Evolutionary conservation across 2,888 invertebrate genomes (phyloP), one percentile per base, ranked within the genome.

Genomic region (Germaria angustata): DNA sequence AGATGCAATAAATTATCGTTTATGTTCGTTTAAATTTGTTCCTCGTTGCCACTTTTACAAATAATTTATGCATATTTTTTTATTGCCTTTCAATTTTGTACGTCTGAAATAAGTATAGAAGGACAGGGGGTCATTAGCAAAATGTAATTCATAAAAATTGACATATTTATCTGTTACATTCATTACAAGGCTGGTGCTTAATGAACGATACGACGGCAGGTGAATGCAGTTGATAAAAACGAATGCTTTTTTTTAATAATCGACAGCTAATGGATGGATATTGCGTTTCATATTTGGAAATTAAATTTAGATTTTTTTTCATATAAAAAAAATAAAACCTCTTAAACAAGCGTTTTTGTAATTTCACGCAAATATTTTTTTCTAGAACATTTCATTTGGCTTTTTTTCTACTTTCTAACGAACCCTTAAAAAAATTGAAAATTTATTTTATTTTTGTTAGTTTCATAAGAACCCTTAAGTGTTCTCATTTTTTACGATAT

Each of bases 381-480:
- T 41, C 24, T 51, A 15, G 7, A 57, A 17, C 28, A 39, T 34
- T 59, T 36, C 44, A 13, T 28, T 32, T 51, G 1, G 1, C 46
- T 49, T 28, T 22, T 28, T 36, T 20, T 41, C 34, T 24, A 6
- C 15, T 68, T 34, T 15, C 32, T 46, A 81, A 72, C 59, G 34
- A 57, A 68, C 49, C 41, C 51, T 28, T 1, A 20, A 66, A 57
- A 57, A 73, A 72, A 61, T 53, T 49, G 34, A 8, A 69, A 79
- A 71, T 79, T 78, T 79, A 71, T 79, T 79, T 82, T 69, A 68
- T 78, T 81, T 80, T 61, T 66, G 57, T 57, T 72, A 69, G 69
- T 79, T 82, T 79, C 86, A 84, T 86, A 86, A 86, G 86, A 85
- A 86, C 86, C 86, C 86, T 86, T 86, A 86, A 86, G 86, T 86